These are phyloP conservation scores for Chelon auratus DNA, from an alignment of 2,797 vertebrate genomes.

Conservation along the genomic window DNA sequence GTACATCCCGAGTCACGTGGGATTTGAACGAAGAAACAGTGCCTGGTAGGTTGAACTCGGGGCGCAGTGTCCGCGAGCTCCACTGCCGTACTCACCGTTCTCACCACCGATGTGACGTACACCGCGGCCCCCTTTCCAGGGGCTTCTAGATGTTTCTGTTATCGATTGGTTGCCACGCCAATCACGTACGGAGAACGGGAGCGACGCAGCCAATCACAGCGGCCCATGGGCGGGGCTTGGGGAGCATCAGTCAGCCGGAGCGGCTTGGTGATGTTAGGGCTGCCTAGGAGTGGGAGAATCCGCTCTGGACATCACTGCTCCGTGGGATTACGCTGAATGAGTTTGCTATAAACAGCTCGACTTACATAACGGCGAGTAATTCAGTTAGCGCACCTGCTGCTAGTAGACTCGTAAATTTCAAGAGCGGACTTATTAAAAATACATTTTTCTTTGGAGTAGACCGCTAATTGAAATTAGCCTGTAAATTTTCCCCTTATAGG, in stretches of 20 bases:
- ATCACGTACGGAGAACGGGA: slow-evolving; percentile 45
- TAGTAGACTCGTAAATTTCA: slow-evolving; percentile 29
- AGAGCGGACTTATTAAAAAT: slow-evolving; percentile 10
- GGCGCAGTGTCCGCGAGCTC: accelerated
- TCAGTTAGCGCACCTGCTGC: slow-evolving; percentile 51
- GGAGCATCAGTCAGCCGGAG: slow-evolving; percentile 50
- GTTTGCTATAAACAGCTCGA: slow-evolving; percentile 77
- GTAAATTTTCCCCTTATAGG: slow-evolving; percentile 31
- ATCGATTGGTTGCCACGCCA: slow-evolving; percentile 71
- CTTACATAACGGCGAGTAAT: slow-evolving; percentile 81
- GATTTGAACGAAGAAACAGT: not conserved
- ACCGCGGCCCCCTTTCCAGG: slow-evolving; percentile 24
- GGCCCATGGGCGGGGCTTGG: slow-evolving; percentile 58
- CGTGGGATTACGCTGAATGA: slow-evolving; percentile 79
- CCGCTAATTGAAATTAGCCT: slow-evolving; percentile 12
- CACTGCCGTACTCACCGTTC: not conserved
- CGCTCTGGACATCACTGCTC: slow-evolving; percentile 72
- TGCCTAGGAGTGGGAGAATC: slow-evolving; percentile 74
- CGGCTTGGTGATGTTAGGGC: slow-evolving; percentile 69
- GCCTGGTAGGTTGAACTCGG: slow-evolving; percentile 24
- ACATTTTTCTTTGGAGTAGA: slow-evolving; percentile 37
- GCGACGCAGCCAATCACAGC: slow-evolving; percentile 70
- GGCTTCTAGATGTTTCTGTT: slow-evolving; percentile 84
- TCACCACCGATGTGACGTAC: slow-evolving; percentile 51
- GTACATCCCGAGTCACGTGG: not conserved